A percentile compares a stretch with the other conserved stretches of the same genome.
phyloP scores from a whole-genome alignment of 2,797 vertebrate species.

The Echeneis naucrates region DNA sequence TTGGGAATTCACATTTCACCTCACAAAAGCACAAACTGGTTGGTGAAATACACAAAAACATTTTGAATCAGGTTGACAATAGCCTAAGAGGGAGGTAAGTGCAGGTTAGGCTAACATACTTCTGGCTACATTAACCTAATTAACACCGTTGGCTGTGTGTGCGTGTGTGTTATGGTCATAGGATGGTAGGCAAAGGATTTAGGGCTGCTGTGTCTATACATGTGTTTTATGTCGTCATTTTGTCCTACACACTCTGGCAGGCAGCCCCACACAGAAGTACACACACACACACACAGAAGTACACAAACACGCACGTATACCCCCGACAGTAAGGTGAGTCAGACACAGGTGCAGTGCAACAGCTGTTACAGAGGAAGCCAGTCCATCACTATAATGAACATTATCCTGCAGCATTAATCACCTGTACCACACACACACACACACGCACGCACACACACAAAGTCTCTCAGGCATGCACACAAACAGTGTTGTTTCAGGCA shows the following conservation, averaged over 20 bases:
- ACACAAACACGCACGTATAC: slow-evolving; percentile 46
- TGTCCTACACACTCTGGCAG: slow-evolving; percentile 56
- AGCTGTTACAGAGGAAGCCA: slow-evolving; percentile 80
- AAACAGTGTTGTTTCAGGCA: slow-evolving; percentile 50
- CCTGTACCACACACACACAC: too few species aligned
- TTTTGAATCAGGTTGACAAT: slow-evolving; percentile 4
- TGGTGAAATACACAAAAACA: not conserved
- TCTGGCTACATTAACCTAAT: too few species aligned
- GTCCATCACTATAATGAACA: slow-evolving; percentile 84
- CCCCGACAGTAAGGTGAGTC: slow-evolving; percentile 57
- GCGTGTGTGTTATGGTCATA: slow-evolving; percentile 10
- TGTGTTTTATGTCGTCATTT: slow-evolving; percentile 48
- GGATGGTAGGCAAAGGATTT: slow-evolving; percentile 22
- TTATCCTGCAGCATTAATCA: slow-evolving; percentile 80
- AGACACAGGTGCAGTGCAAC: slow-evolving; percentile 76
- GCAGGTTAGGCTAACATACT: slow-evolving; percentile 19
- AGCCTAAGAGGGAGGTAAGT: slow-evolving; percentile 17
- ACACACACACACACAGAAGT: slow-evolving; percentile 34
- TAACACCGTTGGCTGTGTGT: too few species aligned
- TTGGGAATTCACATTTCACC: not conserved
- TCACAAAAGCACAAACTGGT: slow-evolving; percentile 6
- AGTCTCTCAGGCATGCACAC: slow-evolving; percentile 17
- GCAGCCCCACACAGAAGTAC: too few species aligned
- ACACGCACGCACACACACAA: slow-evolving; percentile 28
- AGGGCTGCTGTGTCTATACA: slow-evolving; percentile 20